Base-by-base conservation (phyloP, 1,140 invertebrate genomes). In the Tetraneura akinire region DNA sequence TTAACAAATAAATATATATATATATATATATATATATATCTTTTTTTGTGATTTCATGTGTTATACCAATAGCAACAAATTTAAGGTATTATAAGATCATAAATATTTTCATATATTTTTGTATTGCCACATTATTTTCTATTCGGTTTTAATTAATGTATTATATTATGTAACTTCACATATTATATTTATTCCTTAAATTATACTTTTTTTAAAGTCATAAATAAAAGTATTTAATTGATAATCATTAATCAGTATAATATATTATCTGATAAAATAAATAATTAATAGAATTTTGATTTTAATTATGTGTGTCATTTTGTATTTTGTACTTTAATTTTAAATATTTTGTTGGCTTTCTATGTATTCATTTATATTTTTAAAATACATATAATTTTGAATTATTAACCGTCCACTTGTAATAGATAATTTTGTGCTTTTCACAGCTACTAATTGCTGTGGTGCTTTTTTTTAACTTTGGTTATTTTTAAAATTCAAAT, bases 341-440 rank as follows among this genome's bases (percentile, higher is more conserved):
- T 70, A 16, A 45, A 29, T 29, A 14, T 62, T 62, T 62, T 53
- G 10, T n/a, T 53, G 18, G 51, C 5, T 47, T 70, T 70, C 21
- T 14, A 16, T 70, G 8, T 70, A 49, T 49, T 70, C 5, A 42
- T 45, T 45, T 68, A 18, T 45, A 11, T 47, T 62, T 16, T 68
- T 14, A 13, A 47, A 47, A n/a, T 18, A 37, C 32, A 68, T 47
- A 47, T 16, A 29, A 16, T 26, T 14, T 62, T 11, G 45, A 9
- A 68, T 26, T 68, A 68, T 47, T 47, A 37, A 11, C 66, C 66
- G 66, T 68, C 66, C 66, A 68, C 21, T 68, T 68, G 14, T 23
- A 68, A 68, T 68, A 47, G 66, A 47, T 68, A 23, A 68, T 26
- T 47, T 16, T 68, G 66, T 21, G 66, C 66, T 68, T 68, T 68